phyloP scores from a whole-genome alignment of 2,888 invertebrate species.

The Silvanus unidentatus region DNA sequence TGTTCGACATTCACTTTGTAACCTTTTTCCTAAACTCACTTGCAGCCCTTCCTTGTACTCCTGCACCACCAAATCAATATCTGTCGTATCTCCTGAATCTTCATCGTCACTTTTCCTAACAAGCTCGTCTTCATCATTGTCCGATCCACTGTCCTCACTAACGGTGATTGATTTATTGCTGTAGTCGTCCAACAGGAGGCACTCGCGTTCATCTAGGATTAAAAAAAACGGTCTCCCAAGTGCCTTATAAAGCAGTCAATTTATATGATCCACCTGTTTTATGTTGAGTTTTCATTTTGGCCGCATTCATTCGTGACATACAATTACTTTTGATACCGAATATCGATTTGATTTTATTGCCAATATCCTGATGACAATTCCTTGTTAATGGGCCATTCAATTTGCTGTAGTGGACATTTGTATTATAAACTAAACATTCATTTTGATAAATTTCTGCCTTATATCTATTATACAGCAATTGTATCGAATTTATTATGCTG shows the following conservation, averaged over 20 bases:
- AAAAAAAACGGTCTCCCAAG: constrained; percentile 5
- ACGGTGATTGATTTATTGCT: constrained; percentile 38
- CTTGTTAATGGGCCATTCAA: constrained; percentile 22
- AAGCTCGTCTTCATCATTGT: constrained; percentile 37
- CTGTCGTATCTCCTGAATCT: constrained; percentile 56
- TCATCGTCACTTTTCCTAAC: constrained; percentile 39
- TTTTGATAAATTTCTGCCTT: constrained; percentile 47
- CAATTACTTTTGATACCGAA: constrained; percentile 30
- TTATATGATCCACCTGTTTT: constrained; percentile 17
- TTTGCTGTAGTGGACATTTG: constrained; percentile 39
- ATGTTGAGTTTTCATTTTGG: constrained; percentile 16
- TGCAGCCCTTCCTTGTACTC: constrained; percentile 68
- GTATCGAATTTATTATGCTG: constrained; percentile 24
- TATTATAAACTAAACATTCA: constrained; percentile 20
- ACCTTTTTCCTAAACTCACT: constrained; percentile 41
- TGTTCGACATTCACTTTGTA: too few relatives aligned
- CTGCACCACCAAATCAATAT: constrained; percentile 71
- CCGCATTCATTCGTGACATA: constrained; percentile 25
- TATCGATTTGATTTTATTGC: constrained; percentile 24
- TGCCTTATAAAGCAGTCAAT: too few relatives aligned
- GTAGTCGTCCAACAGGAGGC: constrained; percentile 55
- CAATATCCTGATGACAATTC: constrained; percentile 12
- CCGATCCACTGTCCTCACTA: constrained; percentile 36
- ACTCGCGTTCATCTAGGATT: constrained; percentile 50
- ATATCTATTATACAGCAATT: constrained; percentile 49